Evolutionary conservation across 2,113 vertebrate species (phyloP).

Genomic region (Ranitomeya imitator): DNA sequence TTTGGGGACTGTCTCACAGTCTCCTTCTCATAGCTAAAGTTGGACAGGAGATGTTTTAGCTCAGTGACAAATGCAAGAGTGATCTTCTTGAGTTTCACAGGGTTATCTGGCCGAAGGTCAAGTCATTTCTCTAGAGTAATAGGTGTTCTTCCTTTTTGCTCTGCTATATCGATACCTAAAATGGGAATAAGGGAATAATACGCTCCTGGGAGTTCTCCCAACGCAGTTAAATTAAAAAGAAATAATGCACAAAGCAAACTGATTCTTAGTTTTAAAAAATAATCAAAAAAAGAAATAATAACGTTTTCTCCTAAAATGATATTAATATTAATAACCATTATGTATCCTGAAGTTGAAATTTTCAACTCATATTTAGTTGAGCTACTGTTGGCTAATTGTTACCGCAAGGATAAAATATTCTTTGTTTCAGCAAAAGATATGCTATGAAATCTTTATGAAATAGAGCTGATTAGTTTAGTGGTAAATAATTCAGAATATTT

Average conservation of each 20-base stretch:
- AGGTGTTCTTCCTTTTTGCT: too few species aligned
- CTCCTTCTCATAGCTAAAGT: too few species aligned
- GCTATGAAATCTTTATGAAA: constrained; percentile 17
- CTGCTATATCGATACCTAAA: too few species aligned
- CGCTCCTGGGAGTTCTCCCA: too few species aligned
- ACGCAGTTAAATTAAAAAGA: too few species aligned
- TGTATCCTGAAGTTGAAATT: neutral
- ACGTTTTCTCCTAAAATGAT: neutral
- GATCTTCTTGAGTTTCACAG: too few species aligned
- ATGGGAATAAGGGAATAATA: too few species aligned
- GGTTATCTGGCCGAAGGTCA: too few species aligned
- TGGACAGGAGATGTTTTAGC: too few species aligned
- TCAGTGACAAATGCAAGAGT: too few species aligned
- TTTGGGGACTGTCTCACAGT: too few species aligned
- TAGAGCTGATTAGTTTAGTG: constrained; percentile 19
- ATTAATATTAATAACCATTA: neutral
- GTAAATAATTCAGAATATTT: constrained; percentile 1
- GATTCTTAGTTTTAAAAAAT: neutral
- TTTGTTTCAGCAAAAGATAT: constrained; percentile 17
- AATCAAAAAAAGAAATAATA: neutral
- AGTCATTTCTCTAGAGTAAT: too few species aligned
- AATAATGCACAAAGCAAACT: neutral
- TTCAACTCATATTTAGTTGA: neutral
- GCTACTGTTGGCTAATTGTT: constrained; percentile 12
- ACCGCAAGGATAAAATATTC: neutral